Conservation (phyloP, 2,113 vertebrate genomes). For the Beaufortia kweichowensis region DNA sequence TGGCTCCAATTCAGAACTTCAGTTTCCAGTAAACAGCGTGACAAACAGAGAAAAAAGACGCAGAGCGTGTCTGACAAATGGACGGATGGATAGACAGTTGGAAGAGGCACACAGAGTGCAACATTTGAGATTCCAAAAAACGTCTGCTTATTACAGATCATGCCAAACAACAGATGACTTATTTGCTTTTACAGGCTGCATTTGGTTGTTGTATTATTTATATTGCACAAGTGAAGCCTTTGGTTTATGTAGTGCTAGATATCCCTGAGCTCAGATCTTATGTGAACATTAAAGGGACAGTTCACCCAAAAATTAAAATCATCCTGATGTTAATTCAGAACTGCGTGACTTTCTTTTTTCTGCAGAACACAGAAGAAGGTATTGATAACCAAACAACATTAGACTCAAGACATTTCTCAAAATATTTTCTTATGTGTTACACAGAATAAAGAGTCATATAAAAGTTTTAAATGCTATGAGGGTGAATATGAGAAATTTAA, state of each 20-base stretch:
- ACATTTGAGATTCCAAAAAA: background rate
- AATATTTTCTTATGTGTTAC: too few relatives aligned
- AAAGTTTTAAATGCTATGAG: too few relatives aligned
- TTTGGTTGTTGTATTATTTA: background rate
- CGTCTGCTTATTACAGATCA: background rate
- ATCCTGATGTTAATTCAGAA: too few relatives aligned
- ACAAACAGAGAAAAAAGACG: conserved; percentile 39
- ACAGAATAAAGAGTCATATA: too few relatives aligned
- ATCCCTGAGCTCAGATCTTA: background rate
- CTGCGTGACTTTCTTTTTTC: too few relatives aligned
- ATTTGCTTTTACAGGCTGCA: background rate
- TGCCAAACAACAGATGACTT: background rate
- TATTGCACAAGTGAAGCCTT: background rate
- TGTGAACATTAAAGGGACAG: too few relatives aligned
- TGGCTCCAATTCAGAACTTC: conserved; percentile 47
- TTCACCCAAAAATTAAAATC: too few relatives aligned
- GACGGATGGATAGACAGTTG: conserved; percentile 16
- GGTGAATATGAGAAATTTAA: too few relatives aligned
- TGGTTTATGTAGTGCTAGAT: background rate
- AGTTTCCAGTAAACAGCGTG: conserved; percentile 55
- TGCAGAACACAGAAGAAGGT: too few relatives aligned
- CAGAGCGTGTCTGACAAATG: conserved; percentile 34
- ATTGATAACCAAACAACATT: too few relatives aligned
- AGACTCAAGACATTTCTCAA: too few relatives aligned
- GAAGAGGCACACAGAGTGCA: background rate